Evolutionary conservation across 2,888 invertebrate genomes (phyloP).

Genomic region (Lochmaea capreae): DNA sequence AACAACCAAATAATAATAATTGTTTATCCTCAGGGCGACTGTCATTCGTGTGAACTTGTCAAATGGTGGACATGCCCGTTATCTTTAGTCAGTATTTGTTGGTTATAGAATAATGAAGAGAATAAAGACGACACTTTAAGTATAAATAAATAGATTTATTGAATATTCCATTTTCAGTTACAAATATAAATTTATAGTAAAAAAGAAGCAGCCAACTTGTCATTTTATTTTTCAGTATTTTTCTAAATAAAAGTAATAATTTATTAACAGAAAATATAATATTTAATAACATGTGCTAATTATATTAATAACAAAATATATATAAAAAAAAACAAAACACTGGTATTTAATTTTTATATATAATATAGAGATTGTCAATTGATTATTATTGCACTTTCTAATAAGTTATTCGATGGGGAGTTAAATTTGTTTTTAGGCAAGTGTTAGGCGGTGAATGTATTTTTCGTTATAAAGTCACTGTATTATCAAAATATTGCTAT

Average conservation of each 20-base stretch:
- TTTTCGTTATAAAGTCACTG: slow-evolving; percentile 3
- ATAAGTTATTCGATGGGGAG: slow-evolving; percentile 21
- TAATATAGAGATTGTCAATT: slow-evolving; percentile 28
- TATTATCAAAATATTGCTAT: neutral
- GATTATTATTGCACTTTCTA: slow-evolving; percentile 34
- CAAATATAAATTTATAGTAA: slow-evolving; percentile 33
- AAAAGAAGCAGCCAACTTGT: slow-evolving; percentile 24
- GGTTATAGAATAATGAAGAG: neutral
- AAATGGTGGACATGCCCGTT: no score
- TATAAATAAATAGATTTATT: slow-evolving; percentile 40
- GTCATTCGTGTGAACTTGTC: no score
- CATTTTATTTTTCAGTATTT: slow-evolving; percentile 24
- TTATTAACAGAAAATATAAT: slow-evolving; percentile 50
- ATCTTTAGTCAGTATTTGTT: neutral
- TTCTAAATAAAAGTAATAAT: slow-evolving; percentile 39
- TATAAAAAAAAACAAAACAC: slow-evolving; percentile 32
- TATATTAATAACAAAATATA: slow-evolving; percentile 38
- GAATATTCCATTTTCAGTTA: slow-evolving; percentile 35
- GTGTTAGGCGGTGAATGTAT: slow-evolving; percentile 24
- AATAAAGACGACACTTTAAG: slow-evolving; percentile 2
- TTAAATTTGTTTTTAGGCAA: slow-evolving; percentile 28
- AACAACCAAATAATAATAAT: no score
- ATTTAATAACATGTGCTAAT: slow-evolving; percentile 48
- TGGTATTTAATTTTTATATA: slow-evolving; percentile 27
- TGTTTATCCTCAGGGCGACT: no score